phyloP scores from a whole-genome alignment of 2,888 invertebrate species.

The Muschampia plurimacula region DNA sequence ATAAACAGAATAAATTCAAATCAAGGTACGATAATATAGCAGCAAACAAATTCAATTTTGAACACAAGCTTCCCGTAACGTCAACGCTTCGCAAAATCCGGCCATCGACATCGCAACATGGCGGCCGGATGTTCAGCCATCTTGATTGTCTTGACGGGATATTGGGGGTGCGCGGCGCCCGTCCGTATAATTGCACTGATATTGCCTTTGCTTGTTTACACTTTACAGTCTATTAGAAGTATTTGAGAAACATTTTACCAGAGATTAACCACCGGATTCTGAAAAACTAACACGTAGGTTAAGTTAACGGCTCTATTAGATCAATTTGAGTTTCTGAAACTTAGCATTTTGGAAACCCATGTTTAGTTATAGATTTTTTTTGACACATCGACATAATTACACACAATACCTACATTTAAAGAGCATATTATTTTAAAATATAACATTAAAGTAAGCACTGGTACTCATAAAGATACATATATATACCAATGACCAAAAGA shows the following conservation, averaged over 20 bases:
- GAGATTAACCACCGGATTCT: too few relatives aligned
- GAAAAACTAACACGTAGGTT: too few relatives aligned
- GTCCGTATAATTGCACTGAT: conserved; percentile 63
- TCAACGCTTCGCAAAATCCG: conserved; percentile 48
- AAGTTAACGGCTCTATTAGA: too few relatives aligned
- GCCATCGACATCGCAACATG: conserved; percentile 54
- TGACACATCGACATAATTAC: too few relatives aligned
- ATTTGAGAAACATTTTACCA: background rate
- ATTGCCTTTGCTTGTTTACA: conserved; percentile 58
- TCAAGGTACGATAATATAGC: background rate
- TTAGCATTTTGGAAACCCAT: too few relatives aligned
- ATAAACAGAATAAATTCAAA: conserved; percentile 5
- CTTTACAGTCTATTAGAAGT: background rate
- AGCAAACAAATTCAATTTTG: conserved; percentile 22
- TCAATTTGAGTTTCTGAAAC: too few relatives aligned
- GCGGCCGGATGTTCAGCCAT: conserved; percentile 72
- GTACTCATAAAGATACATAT: too few relatives aligned
- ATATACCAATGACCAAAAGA: too few relatives aligned
- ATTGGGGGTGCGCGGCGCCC: conserved; percentile 54
- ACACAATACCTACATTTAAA: too few relatives aligned
- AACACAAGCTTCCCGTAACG: conserved; percentile 25
- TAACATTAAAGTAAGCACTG: too few relatives aligned
- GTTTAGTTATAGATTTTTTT: too few relatives aligned
- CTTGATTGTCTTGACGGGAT: conserved; percentile 72
- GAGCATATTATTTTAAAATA: too few relatives aligned